Percentiles rank a stretch among this genome's conserved stretches.
Conservation (phyloP, 1,140 invertebrate species). For the Ectropis grisescens region DNA sequence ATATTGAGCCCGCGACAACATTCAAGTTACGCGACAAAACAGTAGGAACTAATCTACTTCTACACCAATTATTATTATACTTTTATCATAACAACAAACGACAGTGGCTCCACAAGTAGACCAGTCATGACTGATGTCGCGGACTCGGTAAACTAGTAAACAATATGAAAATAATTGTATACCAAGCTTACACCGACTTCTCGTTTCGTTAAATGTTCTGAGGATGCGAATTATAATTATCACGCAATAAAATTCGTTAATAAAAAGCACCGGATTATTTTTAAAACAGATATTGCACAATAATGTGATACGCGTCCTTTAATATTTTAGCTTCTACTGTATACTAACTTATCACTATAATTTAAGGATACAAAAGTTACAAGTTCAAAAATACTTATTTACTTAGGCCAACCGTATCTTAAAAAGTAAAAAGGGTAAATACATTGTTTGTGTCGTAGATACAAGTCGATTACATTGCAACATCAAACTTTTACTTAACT, state of each 20-base stretch:
- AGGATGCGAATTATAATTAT: conserved; percentile 24
- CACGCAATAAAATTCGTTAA: conserved; percentile 11
- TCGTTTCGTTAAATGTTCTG: conserved; percentile 35
- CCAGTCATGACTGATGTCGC: too few species aligned
- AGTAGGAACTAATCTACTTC: too few species aligned
- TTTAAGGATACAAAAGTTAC: conserved; percentile 54
- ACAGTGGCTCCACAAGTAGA: too few species aligned
- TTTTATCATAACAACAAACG: too few species aligned
- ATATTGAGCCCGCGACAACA: too few species aligned
- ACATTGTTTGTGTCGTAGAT: conserved; percentile 18
- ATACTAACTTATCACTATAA: conserved; percentile 32
- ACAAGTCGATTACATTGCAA: conserved; percentile 24
- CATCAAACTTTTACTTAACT: conserved; percentile 41
- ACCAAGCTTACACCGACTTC: conserved; percentile 21
- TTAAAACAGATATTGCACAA: conserved; percentile 31
- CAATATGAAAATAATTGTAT: conserved; percentile 8
- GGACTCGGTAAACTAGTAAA: conserved; percentile 8
- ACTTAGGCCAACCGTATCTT: conserved; percentile 56
- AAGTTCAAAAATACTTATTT: conserved; percentile 52
- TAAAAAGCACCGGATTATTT: conserved; percentile 28
- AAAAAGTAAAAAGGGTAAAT: conserved; percentile 23
- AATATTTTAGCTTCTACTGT: too few species aligned
- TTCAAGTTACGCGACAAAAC: too few species aligned
- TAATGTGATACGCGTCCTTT: conserved; percentile 5
- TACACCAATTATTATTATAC: too few species aligned